Percentiles rank a stretch among this genome's conserved stretches.
phyloP scores from a whole-genome alignment of 2,113 vertebrate species.

The Aphelocoma coerulescens region DNA sequence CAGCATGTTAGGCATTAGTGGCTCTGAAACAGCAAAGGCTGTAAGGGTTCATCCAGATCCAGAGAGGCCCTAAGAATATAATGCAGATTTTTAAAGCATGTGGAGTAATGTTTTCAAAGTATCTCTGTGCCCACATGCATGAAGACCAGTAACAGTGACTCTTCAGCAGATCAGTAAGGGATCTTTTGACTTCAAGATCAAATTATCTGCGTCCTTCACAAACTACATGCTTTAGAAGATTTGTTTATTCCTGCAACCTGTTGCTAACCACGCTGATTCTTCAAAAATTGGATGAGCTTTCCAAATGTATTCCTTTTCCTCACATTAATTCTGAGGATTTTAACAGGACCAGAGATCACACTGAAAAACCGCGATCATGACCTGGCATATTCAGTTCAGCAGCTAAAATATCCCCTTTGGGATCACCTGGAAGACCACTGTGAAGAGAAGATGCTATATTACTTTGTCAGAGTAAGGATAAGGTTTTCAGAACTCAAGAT shows the following conservation, averaged over 20 bases:
- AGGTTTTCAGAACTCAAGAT: neutral
- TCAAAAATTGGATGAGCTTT: neutral
- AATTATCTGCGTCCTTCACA: neutral
- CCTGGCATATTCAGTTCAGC: neutral
- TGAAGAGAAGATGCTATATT: neutral
- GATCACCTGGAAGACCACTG: neutral
- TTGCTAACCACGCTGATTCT: neutral
- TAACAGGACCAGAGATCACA: neutral
- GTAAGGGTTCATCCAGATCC: neutral
- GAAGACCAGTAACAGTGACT: neutral
- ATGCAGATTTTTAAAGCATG: neutral
- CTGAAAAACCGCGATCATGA: neutral
- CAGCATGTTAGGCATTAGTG: neutral
- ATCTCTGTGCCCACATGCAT: neutral
- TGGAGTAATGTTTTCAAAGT: neutral
- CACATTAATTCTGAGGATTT: neutral
- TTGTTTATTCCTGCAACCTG: neutral
- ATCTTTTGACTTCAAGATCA: neutral
- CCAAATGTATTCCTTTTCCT: neutral
- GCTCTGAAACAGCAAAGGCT: neutral
- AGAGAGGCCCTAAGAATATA: neutral
- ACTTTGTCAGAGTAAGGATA: neutral
- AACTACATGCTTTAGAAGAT: neutral
- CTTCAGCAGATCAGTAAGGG: neutral
- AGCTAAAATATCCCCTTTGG: neutral